Conservation (phyloP, 2,888 invertebrate genomes). For the Oscheius onirici region DNA sequence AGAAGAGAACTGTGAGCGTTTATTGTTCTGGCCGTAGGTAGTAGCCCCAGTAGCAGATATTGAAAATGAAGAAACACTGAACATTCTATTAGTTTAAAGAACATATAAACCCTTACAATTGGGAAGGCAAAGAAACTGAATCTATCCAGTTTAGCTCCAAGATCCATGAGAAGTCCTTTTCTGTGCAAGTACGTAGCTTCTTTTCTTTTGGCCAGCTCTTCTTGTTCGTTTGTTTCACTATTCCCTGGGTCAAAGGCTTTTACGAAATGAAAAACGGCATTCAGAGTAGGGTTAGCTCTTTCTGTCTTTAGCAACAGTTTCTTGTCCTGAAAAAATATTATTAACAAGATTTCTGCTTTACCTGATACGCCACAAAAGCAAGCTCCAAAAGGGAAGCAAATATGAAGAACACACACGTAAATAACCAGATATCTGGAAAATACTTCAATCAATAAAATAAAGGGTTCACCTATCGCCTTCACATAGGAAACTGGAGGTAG, state of each 20-base stretch:
- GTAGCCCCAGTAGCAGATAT: constrained; percentile 65
- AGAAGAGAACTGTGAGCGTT: neutral
- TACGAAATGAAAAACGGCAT: constrained; percentile 46
- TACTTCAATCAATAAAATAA: too few relatives aligned
- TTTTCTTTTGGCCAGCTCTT: constrained; percentile 40
- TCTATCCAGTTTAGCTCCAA: constrained; percentile 57
- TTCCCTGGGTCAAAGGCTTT: constrained; percentile 42
- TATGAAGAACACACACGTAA: constrained; percentile 66
- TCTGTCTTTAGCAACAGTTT: constrained; percentile 50
- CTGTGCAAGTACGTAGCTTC: constrained; percentile 41
- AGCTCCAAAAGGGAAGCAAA: constrained; percentile 67
- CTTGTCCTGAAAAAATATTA: constrained; percentile 48
- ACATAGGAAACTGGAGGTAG: constrained; percentile 69
- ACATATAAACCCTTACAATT: constrained; percentile 38
- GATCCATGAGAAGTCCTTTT: constrained; percentile 43
- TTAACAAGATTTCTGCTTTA: too few relatives aligned
- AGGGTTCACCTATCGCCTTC: constrained; percentile 59
- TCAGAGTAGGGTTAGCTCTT: constrained; percentile 50
- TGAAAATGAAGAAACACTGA: constrained; percentile 62
- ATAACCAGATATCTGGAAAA: constrained; percentile 46
- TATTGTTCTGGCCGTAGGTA: constrained; percentile 35
- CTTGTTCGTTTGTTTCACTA: constrained; percentile 12
- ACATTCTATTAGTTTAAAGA: constrained; percentile 13
- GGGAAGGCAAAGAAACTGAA: constrained; percentile 62
- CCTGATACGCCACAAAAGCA: constrained; percentile 69